A percentile compares a stretch with the other conserved stretches of the same genome.
phyloP scores from a whole-genome alignment of 2,888 invertebrate species.

The Ormyrus thymus region DNA sequence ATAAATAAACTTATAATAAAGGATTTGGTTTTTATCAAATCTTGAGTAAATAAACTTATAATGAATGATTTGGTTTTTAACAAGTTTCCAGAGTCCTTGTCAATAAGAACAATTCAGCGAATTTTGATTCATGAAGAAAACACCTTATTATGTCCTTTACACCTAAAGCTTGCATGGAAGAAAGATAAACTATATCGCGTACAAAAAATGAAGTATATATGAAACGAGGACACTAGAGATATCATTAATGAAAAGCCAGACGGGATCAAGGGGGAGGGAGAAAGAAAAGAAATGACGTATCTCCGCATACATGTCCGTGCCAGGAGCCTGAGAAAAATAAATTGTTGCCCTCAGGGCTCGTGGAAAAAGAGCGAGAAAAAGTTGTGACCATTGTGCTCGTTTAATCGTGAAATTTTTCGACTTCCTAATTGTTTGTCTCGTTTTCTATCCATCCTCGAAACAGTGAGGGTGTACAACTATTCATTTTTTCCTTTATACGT shows the following conservation, averaged over 20 bases:
- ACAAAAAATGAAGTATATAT: constrained; percentile 39
- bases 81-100: too few relatives aligned
- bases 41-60: too few relatives aligned
- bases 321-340: constrained; percentile 46
- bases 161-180: not conserved
- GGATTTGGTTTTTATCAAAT: too few relatives aligned
- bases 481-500: not conserved
- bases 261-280: not conserved
- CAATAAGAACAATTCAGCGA: not conserved
- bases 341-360: constrained; percentile 32
- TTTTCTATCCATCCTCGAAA: not conserved
- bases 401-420: constrained; percentile 37
- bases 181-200: constrained; percentile 46
- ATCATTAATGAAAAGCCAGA: constrained; percentile 53
- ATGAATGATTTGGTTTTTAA: too few relatives aligned
- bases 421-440: constrained; percentile 38
- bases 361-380: constrained; percentile 18
- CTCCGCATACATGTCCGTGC: constrained; percentile 9
- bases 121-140: constrained; percentile 43
- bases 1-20: too few relatives aligned
- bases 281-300: constrained; percentile 41
- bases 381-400: constrained; percentile 1
- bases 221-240: constrained; percentile 40
- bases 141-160: constrained; percentile 26
- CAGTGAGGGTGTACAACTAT: constrained; percentile 19